Conservation (phyloP, 1,140 invertebrate species). For the Procambarus clarkii region DNA sequence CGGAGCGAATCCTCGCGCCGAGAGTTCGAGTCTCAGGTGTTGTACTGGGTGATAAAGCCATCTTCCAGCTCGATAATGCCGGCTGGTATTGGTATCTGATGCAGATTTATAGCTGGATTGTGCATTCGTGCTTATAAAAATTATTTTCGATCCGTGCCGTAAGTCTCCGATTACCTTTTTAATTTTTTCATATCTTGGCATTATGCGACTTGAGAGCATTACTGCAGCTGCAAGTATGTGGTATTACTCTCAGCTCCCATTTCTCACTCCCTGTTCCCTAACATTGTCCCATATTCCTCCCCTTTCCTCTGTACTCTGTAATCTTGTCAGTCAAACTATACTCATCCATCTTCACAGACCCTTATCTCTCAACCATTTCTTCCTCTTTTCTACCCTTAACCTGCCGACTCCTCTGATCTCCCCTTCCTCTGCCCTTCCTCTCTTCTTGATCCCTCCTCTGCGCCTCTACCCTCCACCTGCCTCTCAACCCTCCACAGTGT, state of each 20-base stretch:
- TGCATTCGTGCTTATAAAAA: background rate
- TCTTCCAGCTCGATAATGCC: background rate
- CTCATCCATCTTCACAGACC: too few relatives aligned
- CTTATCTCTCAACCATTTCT: background rate
- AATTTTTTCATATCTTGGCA: too few relatives aligned
- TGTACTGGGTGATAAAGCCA: background rate
- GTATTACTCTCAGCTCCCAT: too few relatives aligned
- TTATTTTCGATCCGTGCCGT: background rate
- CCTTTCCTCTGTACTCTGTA: too few relatives aligned
- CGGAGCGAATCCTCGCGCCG: background rate
- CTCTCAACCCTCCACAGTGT: too few relatives aligned
- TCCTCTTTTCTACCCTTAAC: background rate
- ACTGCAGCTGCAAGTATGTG: too few relatives aligned
- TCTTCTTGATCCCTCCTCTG: background rate
- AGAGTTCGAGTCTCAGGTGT: background rate
- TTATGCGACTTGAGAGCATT: too few relatives aligned
- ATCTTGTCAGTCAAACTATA: too few relatives aligned
- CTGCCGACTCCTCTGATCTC: background rate
- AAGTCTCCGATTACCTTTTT: background rate
- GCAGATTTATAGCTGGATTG: background rate
- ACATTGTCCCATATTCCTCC: too few relatives aligned
- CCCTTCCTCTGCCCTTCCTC: background rate
- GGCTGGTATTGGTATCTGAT: background rate
- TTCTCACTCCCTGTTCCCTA: too few relatives aligned
- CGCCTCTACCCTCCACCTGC: too few relatives aligned